A percentile compares a stretch with the other conserved stretches of the same genome.
Evolutionary conservation across 1,140 invertebrate species (phyloP).

Genomic region (Plutomurus gul): DNA sequence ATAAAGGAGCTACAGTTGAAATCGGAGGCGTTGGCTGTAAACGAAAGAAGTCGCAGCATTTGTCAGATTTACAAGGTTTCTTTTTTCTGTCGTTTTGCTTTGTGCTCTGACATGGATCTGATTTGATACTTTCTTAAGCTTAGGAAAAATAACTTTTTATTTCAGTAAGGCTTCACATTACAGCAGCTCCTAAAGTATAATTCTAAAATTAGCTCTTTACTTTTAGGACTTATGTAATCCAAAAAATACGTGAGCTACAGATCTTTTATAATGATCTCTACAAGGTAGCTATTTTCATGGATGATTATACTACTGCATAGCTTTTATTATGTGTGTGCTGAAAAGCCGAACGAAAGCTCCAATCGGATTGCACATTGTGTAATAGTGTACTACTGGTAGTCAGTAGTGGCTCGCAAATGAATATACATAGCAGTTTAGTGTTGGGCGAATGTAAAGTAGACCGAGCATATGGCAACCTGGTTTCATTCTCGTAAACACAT

Average conservation of each 20-base stretch:
- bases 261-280: too few relatives aligned
- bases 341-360: too few relatives aligned
- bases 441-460: neutral
- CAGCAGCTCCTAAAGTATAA: neutral
- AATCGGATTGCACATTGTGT: too few relatives aligned
- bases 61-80: slow-evolving; percentile 44
- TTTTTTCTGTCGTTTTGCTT: neutral
- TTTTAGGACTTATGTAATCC: neutral
- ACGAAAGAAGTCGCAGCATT: slow-evolving; percentile 26
- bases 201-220: neutral
- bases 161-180: neutral
- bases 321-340: too few relatives aligned
- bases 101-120: neutral
- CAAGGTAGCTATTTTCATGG: too few relatives aligned
- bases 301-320: too few relatives aligned
- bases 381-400: too few relatives aligned
- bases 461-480: neutral
- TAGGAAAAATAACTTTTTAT: neutral
- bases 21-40: neutral
- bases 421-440: neutral
- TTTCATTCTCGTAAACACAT: neutral
- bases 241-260: neutral
- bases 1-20: slow-evolving; percentile 27
- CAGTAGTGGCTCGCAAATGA: neutral
- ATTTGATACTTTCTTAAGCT: neutral